phyloP scores from a whole-genome alignment of 2,797 vertebrate species.

The Melanotaenia pygmaea region DNA sequence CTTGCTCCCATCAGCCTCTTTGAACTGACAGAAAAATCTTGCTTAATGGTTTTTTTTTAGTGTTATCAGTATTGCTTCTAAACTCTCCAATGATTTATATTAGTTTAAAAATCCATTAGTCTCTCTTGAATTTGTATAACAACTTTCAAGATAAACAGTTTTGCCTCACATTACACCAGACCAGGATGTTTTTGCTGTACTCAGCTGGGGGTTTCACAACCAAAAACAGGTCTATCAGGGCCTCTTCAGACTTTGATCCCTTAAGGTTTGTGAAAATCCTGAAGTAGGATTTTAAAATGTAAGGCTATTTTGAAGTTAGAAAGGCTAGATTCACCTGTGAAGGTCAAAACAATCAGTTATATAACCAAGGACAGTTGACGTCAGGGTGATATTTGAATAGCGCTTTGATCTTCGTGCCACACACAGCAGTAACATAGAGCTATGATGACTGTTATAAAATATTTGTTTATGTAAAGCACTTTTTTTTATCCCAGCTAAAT shows the following conservation, averaged over 20 bases:
- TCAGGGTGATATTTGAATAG: slow-evolving; percentile 6
- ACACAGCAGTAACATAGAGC: not conserved
- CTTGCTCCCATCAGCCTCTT: slow-evolving; percentile 13
- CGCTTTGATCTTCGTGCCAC: slow-evolving; percentile 1
- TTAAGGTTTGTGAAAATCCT: slow-evolving; percentile 30
- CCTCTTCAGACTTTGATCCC: slow-evolving; percentile 40
- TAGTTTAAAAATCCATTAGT: slow-evolving; percentile 19
- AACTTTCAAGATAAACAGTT: slow-evolving; percentile 11
- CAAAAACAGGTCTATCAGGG: slow-evolving; percentile 24
- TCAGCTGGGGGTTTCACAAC: slow-evolving; percentile 19
- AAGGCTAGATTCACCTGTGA: slow-evolving; percentile 14
- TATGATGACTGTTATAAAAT: not conserved
- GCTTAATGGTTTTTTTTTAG: slow-evolving; percentile 36
- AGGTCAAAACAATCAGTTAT: slow-evolving; percentile 47
- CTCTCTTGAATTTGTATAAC: slow-evolving; percentile 30
- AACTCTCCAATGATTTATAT: not conserved
- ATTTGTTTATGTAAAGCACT: slow-evolving; percentile 45
- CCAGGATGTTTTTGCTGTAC: slow-evolving; percentile 1
- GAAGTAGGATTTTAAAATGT: slow-evolving; percentile 44
- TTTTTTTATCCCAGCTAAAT: slow-evolving; percentile 29
- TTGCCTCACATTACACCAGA: slow-evolving; percentile 7
- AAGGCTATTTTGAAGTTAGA: slow-evolving; percentile 41
- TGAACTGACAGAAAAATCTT: not conserved
- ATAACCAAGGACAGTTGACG: slow-evolving; percentile 44
- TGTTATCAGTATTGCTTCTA: slow-evolving; percentile 31